Evolutionary conservation across 2,888 invertebrate species (phyloP).

Genomic region (Oxyscelio sp.): DNA sequence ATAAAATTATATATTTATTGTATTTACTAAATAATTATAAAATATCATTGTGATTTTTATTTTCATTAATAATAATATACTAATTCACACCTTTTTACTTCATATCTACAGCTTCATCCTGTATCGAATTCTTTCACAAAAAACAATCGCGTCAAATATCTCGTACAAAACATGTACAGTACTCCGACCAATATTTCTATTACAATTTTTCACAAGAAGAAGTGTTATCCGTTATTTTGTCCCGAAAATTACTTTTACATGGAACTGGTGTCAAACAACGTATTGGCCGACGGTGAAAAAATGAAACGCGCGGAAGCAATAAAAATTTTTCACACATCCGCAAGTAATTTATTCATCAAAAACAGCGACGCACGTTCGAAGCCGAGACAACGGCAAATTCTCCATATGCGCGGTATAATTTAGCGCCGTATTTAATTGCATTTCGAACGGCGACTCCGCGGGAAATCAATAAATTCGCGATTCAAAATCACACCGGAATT

Average conservation of each 20-base stretch:
- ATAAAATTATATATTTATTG: no score
- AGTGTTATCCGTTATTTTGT: no score
- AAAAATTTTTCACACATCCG: slow-evolving; percentile 64
- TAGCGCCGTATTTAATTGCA: slow-evolving; percentile 67
- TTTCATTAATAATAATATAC: no score
- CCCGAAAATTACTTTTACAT: slow-evolving; percentile 17
- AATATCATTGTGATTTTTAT: no score
- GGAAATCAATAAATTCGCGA: slow-evolving; percentile 67
- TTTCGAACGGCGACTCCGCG: slow-evolving; percentile 50
- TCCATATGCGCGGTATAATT: slow-evolving; percentile 59
- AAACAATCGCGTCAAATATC: no score
- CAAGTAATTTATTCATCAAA: slow-evolving; percentile 68
- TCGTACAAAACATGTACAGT: no score
- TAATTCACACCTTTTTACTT: no score
- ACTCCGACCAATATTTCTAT: no score
- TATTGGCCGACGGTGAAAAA: slow-evolving; percentile 28
- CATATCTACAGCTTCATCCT: no score
- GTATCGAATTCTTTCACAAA: no score
- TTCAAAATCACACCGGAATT: slow-evolving; percentile 14
- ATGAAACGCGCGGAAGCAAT: slow-evolving; percentile 31
- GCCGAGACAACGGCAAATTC: slow-evolving; percentile 52
- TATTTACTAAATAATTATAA: no score
- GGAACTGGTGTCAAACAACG: slow-evolving; percentile 26
- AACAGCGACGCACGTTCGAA: slow-evolving; percentile 48
- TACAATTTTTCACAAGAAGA: no score